Base-by-base conservation (phyloP, 2,888 invertebrate species). In the Halocaridina rubra region DNA sequence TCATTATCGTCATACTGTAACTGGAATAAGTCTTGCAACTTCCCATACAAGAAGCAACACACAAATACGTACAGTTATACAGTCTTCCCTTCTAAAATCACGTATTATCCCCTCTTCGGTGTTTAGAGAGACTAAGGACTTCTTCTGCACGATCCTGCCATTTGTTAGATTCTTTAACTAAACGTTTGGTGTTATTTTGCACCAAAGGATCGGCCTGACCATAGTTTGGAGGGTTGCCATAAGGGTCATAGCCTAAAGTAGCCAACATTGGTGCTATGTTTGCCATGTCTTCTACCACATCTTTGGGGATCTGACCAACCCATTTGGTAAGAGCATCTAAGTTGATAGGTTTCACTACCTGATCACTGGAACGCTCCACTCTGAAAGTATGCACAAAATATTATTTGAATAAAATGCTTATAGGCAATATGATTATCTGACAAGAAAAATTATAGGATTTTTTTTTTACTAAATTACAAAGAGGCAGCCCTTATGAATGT, bases 291-390 rank as follows among this genome's bases (percentile, higher is more conserved):
- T 94, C 93, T 88, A 97, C 94, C 86, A 98, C 98, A 92, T 99
- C 98, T 29, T 94, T 94, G 90, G 97, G 97, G 90, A 97, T 94
- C 90, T 95, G 94, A 84, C 96, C 96, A 89, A 96, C 96, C 97
- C 97, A 97, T 92, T 96, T 97, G 90, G 94, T 94, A 88, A 99
- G 93, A 72, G 99, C 99, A 92, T 98, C 98, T 90, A 97, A 93
- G 93, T 99, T 99, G 86, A 99, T 96, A 16, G 99, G 98, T 90
- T 98, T 98, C 91, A 99, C 97, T 90, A 99, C 98, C 93, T 99
- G 99, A 93, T 99, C 98, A 88, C 98, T 98, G 72, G 98, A 98
- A 87, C 98, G 94, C 92, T 99, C 98, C 91, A 97, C 97, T 92
- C 98, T 98, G 93, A 80, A 64, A 30, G 29, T 29, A 19, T 3